Evolutionary conservation across 2,113 vertebrate species (phyloP).

Genomic region (Lota lota): DNA sequence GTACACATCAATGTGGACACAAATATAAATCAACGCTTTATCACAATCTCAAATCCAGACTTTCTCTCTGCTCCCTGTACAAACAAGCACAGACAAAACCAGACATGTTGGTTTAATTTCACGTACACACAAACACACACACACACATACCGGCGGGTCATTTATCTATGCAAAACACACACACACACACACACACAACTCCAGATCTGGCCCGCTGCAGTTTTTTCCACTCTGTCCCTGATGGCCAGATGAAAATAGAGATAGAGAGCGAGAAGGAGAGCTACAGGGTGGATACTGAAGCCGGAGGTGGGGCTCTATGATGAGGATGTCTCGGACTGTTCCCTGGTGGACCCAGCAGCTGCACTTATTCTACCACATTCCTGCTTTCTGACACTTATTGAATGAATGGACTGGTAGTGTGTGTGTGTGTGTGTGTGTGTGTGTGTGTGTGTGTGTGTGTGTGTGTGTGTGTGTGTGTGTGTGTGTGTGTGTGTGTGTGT

Average conservation of each 20-base stretch:
- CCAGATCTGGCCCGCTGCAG: neutral
- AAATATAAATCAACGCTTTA: neutral
- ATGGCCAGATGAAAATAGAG: conserved; percentile 57
- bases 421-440: too few species aligned
- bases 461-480: too few species aligned
- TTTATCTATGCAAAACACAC: conserved; percentile 4
- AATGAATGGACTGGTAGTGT: conserved; percentile 63
- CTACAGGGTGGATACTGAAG: conserved; percentile 35
- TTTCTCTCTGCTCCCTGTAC: conserved; percentile 8
- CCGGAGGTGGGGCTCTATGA: conserved; percentile 15
- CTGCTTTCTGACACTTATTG: conserved; percentile 79
- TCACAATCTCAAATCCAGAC: too few species aligned
- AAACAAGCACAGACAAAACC: conserved; percentile 22
- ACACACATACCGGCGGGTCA: neutral
- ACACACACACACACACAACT: conserved; percentile 17
- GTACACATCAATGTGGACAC: neutral
- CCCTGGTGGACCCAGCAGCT: conserved; percentile 70
- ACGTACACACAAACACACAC: conserved; percentile 12
- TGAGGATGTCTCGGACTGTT: conserved; percentile 22
- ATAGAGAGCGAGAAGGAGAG: conserved; percentile 20
- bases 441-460: too few species aligned
- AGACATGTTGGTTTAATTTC: conserved; percentile 1
- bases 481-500: too few species aligned
- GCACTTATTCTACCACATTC: conserved; percentile 79
- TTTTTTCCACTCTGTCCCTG: conserved; percentile 41